phyloP scores from a whole-genome alignment of 2,113 vertebrate genomes.

The Melozone crissalis region DNA sequence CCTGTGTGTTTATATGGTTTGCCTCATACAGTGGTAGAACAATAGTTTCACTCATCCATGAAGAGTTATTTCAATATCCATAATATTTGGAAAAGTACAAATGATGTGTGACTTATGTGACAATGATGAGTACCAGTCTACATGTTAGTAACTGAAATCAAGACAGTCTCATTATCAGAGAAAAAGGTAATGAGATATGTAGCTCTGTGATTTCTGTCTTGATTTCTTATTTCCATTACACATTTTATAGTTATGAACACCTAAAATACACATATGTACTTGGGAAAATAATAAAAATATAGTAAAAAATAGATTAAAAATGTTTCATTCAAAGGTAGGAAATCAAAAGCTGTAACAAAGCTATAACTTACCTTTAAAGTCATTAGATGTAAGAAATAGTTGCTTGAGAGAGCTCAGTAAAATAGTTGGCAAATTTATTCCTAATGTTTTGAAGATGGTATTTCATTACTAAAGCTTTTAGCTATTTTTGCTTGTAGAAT shows the following conservation, averaged over 20 bases:
- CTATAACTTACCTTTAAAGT: neutral
- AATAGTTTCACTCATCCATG: neutral
- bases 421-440: neutral
- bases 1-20: neutral
- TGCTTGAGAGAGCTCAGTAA: neutral
- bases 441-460: neutral
- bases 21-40: neutral
- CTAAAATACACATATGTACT: neutral
- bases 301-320: neutral
- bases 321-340: neutral
- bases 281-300: neutral
- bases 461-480: neutral
- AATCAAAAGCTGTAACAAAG: neutral
- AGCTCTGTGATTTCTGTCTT: neutral
- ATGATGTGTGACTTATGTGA: neutral
- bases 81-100: neutral
- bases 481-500: neutral
- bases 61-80: neutral
- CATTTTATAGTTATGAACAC: neutral
- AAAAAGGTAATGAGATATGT: neutral
- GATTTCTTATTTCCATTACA: neutral
- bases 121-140: neutral
- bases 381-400: neutral
- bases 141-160: neutral
- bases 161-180: neutral